Evolutionary conservation across 2,797 vertebrate genomes (phyloP).

Genomic region (Cirrhinus molitorella): DNA sequence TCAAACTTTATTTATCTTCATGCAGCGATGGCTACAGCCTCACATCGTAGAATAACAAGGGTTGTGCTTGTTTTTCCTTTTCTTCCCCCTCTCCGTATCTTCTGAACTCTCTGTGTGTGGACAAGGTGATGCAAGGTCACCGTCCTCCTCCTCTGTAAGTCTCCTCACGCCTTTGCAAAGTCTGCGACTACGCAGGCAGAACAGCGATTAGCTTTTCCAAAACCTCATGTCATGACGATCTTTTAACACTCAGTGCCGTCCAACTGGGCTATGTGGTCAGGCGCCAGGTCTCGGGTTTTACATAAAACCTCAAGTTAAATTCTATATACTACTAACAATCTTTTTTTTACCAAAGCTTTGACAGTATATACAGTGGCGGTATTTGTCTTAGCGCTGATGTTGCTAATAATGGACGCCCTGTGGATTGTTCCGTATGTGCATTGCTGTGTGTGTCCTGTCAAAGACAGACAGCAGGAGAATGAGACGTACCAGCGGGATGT

Average conservation of each 20-base stretch:
- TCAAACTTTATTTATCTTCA: neutral
- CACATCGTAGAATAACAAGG: neutral
- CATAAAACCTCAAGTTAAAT: neutral
- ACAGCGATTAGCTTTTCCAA: slow-evolving; percentile 14
- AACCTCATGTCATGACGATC: slow-evolving; percentile 29
- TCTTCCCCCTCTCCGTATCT: neutral
- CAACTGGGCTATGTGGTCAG: slow-evolving; percentile 13
- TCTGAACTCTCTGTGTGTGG: slow-evolving; percentile 15
- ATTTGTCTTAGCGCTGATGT: slow-evolving; percentile 10
- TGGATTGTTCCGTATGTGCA: neutral
- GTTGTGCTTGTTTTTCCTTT: slow-evolving; percentile 7
- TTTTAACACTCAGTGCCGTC: slow-evolving; percentile 16
- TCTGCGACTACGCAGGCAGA: slow-evolving; percentile 37
- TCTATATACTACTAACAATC: neutral
- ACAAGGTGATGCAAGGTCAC: slow-evolving; percentile 46
- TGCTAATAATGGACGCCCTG: slow-evolving; percentile 12
- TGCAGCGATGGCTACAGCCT: neutral
- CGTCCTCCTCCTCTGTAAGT: slow-evolving; percentile 32
- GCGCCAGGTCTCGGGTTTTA: slow-evolving; percentile 4
- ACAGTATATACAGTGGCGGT: neutral
- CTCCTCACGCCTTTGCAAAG: slow-evolving; percentile 48
- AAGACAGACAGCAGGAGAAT: slow-evolving; percentile 39
- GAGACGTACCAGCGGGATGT: slow-evolving; percentile 42
- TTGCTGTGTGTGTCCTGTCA: slow-evolving; percentile 24
- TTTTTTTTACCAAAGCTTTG: neutral